These are phyloP conservation scores for Furcifer pardalis DNA, from an alignment of 2,797 vertebrate species.

Conservation along the genomic window DNA sequence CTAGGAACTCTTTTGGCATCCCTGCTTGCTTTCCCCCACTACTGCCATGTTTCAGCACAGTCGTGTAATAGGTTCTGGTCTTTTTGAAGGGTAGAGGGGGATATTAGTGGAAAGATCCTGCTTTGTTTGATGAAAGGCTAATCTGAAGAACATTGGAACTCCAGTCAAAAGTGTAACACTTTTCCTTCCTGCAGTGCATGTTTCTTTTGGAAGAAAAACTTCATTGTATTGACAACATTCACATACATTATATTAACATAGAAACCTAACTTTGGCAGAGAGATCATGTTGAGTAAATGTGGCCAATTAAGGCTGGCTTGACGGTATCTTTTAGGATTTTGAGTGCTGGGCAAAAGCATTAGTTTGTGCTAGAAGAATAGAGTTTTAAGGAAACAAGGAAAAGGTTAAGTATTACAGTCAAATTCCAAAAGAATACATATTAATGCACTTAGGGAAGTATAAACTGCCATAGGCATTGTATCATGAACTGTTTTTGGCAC, in stretches of 20 bases:
- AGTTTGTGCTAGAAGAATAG: background rate
- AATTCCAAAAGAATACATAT: too few species aligned
- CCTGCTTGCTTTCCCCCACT: background rate
- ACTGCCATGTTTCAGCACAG: background rate
- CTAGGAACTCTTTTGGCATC: slow-evolving; percentile 1
- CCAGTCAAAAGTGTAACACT: slow-evolving; percentile 37
- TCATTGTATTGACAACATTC: background rate
- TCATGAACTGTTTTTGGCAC: background rate
- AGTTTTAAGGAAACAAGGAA: background rate
- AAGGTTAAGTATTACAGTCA: too few species aligned
- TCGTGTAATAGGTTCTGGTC: background rate
- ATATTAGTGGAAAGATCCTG: background rate
- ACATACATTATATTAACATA: background rate
- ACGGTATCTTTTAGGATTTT: background rate
- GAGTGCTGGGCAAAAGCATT: background rate
- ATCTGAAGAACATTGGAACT: slow-evolving; percentile 37
- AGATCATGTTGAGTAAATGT: background rate
- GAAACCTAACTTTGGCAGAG: background rate
- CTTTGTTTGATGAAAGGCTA: slow-evolving; percentile 39
- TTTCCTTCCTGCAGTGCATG: slow-evolving; percentile 26
- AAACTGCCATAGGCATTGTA: background rate
- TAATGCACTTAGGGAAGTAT: background rate
- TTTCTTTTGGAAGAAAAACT: slow-evolving; percentile 13
- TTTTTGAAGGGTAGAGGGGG: background rate
- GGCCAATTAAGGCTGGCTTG: background rate